Base-by-base conservation (phyloP, 2,797 vertebrate genomes). In the Darevskia nairensis region DNA sequence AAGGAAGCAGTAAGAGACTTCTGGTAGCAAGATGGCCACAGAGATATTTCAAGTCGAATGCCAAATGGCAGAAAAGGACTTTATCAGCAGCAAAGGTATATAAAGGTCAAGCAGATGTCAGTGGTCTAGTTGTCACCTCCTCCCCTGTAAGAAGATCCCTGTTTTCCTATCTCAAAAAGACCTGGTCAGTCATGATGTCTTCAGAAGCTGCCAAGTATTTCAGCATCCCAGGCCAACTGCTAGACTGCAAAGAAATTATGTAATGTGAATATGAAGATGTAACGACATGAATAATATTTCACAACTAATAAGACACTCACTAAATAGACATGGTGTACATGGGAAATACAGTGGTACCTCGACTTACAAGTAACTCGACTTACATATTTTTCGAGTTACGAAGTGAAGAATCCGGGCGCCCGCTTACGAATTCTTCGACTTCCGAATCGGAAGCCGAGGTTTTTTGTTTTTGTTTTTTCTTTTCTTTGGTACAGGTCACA, bases 241-340 rank as follows among this genome's bases (percentile, higher is more conserved):
- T 39, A 79, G 2, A 8, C 2, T 69, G 17, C 81, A 93, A 79
- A 61, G 23, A 3, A 82, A 75, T 21, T 68, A 25, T 8, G 0
- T 83, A 91, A 80, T 5, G 19, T 64, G 84, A 90, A 91, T 41
- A 61, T 3, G 66, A 59, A 50, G 13, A n/a, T 86, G 13, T 19
- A 64, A 76, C 27, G 13, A 76, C 8, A 44, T 76, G 59, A 83
- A 69, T 39, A 88, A 78, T 84, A 55, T 69, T 78, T 59, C 44
- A 78, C 25, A 55, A 61, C 50, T 23, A 80, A 39, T 8, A 44
- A 21, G 3, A 29, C 11, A 35, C 25, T 87, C 8, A 39, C 86
- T 32, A 50, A 41, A 71, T 71, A 39, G 44, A 50, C 68, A 27
- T 8, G 32, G 50, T 68, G 44, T 35, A 21, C 27, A 88, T 83